These are phyloP conservation scores for Melitaea cinxia DNA, from an alignment of 1,140 invertebrate genomes.

Conservation along the genomic window DNA sequence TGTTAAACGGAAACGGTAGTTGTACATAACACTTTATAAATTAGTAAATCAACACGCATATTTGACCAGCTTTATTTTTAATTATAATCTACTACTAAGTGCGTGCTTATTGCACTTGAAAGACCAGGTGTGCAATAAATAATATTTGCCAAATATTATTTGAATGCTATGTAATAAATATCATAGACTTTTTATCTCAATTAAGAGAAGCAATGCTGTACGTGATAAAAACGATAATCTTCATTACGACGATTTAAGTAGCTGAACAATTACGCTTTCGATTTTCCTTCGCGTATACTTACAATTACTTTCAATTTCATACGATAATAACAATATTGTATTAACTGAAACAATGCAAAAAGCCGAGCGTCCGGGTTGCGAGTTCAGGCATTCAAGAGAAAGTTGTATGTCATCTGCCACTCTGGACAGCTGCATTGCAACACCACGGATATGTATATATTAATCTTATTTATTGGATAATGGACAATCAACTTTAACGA, in stretches of 20 bases:
- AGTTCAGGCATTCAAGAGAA: constrained; percentile 57
- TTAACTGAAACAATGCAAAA: constrained; percentile 73
- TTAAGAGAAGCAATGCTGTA: constrained; percentile 1
- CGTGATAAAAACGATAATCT: not conserved
- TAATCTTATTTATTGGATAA: constrained; percentile 42
- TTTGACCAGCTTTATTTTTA: not conserved
- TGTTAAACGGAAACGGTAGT: constrained; percentile 32
- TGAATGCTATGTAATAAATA: no score
- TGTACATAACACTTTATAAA: constrained; percentile 1
- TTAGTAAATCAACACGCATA: not conserved
- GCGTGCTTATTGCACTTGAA: no score
- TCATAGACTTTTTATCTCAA: not conserved
- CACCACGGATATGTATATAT: constrained; percentile 57
- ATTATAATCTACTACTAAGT: not conserved
- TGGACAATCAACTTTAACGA: constrained; percentile 18
- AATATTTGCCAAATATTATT: not conserved
- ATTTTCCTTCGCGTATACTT: constrained; percentile 54
- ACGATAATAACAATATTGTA: constrained; percentile 64
- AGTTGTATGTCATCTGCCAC: constrained; percentile 64
- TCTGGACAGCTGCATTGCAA: constrained; percentile 49
- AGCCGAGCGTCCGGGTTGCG: constrained; percentile 58
- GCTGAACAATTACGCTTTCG: constrained; percentile 55
- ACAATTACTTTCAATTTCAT: constrained; percentile 70
- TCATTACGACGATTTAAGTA: constrained; percentile 4
- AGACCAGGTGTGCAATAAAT: no score